A percentile compares a stretch with the other conserved stretches of the same genome.
Conservation (phyloP, 2,888 invertebrate genomes). For the Nephrotoma appendiculata region DNA sequence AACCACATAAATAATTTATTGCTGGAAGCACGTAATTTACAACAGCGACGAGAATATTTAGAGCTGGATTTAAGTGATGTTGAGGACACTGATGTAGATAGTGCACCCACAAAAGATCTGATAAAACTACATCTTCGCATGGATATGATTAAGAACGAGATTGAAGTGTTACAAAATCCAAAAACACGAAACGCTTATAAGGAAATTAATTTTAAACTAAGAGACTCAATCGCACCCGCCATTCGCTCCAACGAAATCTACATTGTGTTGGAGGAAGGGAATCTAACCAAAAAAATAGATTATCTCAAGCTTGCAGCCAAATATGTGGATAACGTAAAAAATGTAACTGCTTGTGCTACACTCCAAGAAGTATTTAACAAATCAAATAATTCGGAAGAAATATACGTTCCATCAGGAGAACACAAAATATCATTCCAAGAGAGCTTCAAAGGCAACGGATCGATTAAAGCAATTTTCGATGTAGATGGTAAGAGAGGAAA, state of each 20-base stretch:
- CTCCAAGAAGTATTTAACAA: constrained; percentile 24
- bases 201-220: constrained; percentile 21
- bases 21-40: constrained; percentile 38
- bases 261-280: constrained; percentile 34
- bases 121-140: constrained; percentile 40
- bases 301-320: constrained; percentile 32
- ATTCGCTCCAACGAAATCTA: constrained; percentile 24
- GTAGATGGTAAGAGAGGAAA: not conserved
- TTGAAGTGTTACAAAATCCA: constrained; percentile 44
- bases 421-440: constrained; percentile 37
- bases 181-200: constrained; percentile 36
- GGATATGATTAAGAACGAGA: constrained; percentile 40
- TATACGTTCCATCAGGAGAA: constrained; percentile 35
- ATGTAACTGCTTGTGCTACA: constrained; percentile 32
- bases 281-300: constrained; percentile 32
- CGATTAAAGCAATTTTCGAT: constrained; percentile 13
- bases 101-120: constrained; percentile 28
- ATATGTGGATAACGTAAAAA: constrained; percentile 25
- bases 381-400: constrained; percentile 32
- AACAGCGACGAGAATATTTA: constrained; percentile 33
- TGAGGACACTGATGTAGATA: constrained; percentile 24
- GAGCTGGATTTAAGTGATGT: constrained; percentile 28
- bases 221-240: not conserved
- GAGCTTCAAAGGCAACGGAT: constrained; percentile 36
- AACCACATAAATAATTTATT: constrained; percentile 37